Conservation (phyloP, 1,140 invertebrate genomes). For the Drosophila tsacasi region DNA sequence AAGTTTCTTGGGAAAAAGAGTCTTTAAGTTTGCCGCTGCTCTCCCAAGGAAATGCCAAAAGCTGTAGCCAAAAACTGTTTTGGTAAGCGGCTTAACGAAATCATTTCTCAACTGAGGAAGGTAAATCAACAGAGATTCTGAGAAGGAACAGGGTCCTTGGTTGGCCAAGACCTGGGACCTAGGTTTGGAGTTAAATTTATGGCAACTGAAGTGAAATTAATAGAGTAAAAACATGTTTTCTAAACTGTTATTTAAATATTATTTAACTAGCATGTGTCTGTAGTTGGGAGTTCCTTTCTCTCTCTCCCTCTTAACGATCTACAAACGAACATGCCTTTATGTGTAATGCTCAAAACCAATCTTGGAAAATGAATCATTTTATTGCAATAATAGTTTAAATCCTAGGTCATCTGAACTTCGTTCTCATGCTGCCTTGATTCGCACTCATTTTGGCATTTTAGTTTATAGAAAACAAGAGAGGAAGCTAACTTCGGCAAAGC, state of each 20-base stretch:
- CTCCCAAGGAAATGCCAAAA: conserved; percentile 24
- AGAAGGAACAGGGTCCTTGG: not conserved
- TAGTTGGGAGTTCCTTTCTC: not conserved
- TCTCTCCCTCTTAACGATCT: not conserved
- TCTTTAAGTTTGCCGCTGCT: conserved; percentile 33
- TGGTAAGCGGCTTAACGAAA: conserved; percentile 47
- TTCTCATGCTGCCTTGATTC: not conserved
- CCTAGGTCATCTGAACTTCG: conserved; percentile 1
- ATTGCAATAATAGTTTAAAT: not conserved
- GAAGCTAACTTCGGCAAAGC: too few relatives aligned
- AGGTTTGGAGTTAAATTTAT: conserved; percentile 1
- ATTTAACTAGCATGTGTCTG: not conserved
- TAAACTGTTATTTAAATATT: not conserved
- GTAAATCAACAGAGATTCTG: conserved; percentile 30
- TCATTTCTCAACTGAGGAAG: conserved; percentile 33
- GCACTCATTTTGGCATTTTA: not conserved
- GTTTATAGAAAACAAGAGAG: not conserved
- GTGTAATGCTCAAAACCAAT: too few relatives aligned
- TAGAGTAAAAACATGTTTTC: not conserved
- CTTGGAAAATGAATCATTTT: too few relatives aligned
- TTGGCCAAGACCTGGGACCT: not conserved
- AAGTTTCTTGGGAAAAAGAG: conserved; percentile 39
- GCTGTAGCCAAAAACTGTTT: conserved; percentile 25
- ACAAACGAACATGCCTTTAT: too few relatives aligned
- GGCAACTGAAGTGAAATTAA: not conserved